Percentiles rank a stretch among this genome's conserved stretches.
Evolutionary conservation across 2,797 vertebrate genomes (phyloP).

Genomic region (Cygnus olor): DNA sequence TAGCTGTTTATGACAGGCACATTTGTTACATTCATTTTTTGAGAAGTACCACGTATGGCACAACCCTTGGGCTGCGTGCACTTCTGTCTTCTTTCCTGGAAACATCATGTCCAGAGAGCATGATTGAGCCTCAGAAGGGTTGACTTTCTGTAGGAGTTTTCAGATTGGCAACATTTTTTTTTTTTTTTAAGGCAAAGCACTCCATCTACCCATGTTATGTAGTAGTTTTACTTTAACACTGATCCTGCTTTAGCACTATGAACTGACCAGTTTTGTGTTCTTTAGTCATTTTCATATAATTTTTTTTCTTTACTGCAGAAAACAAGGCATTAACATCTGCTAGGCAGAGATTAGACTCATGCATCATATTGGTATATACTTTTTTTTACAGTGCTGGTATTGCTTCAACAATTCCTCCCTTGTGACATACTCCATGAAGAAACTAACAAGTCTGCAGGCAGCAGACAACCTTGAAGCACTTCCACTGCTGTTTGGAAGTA

Average conservation of each 20-base stretch:
- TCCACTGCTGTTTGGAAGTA: conserved; percentile 41
- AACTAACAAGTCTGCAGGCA: conserved; percentile 44
- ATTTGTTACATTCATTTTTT: neutral
- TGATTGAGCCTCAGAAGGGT: neutral
- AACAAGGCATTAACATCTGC: conserved; percentile 44
- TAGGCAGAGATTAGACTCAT: conserved; percentile 54
- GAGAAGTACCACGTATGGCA: neutral
- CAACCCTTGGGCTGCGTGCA: neutral
- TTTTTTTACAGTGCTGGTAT: neutral
- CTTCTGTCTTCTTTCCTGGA: neutral
- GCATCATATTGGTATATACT: conserved; percentile 6
- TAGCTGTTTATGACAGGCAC: neutral
- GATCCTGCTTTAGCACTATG: neutral
- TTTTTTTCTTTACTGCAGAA: neutral
- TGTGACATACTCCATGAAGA: conserved; percentile 10
- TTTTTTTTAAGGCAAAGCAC: neutral
- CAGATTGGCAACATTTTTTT: neutral
- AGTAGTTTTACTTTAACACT: neutral
- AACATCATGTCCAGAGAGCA: neutral
- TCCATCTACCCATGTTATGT: neutral
- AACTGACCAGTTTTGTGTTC: neutral
- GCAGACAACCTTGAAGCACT: conserved; percentile 53
- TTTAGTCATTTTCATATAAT: neutral
- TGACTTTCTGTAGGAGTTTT: neutral
- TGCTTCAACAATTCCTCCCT: conserved; percentile 52